Conservation (phyloP, 2,888 invertebrate genomes). For the Philereme transversata region DNA sequence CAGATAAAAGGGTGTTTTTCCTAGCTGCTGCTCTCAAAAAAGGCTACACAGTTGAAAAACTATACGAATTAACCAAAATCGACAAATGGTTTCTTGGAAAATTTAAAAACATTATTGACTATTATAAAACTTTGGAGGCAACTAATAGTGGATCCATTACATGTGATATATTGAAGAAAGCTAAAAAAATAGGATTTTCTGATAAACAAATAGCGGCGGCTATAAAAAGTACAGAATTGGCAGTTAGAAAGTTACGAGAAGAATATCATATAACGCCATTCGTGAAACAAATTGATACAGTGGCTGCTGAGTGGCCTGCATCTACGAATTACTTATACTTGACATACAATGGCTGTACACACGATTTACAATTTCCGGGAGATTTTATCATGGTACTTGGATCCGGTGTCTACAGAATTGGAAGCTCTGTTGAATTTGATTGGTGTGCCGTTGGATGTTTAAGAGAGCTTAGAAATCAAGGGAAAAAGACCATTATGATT, state of each 20-base stretch:
- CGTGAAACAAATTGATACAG: slow-evolving; percentile 99
- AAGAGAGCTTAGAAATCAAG: slow-evolving; percentile 93
- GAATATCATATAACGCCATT: slow-evolving; percentile 91
- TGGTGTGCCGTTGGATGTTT: slow-evolving; percentile 99
- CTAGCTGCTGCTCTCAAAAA: slow-evolving; percentile 95
- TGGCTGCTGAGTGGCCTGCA: slow-evolving; percentile 99
- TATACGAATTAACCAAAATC: slow-evolving; percentile 97
- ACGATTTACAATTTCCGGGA: slow-evolving; percentile 93
- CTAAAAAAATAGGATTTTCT: slow-evolving; percentile 97
- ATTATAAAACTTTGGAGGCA: slow-evolving; percentile 87
- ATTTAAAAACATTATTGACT: slow-evolving; percentile 95
- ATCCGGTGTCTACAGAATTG: slow-evolving; percentile 98
- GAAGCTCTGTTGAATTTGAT: slow-evolving; percentile 99
- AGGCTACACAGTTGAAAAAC: slow-evolving; percentile 91
- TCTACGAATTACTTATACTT: slow-evolving; percentile 99
- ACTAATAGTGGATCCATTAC: slow-evolving; percentile 86
- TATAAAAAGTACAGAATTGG: slow-evolving; percentile 94
- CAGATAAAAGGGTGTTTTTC: slow-evolving; percentile 98
- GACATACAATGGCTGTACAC: slow-evolving; percentile 95
- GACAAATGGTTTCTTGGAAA: slow-evolving; percentile 98
- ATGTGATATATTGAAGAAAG: slow-evolving; percentile 86
- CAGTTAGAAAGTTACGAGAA: slow-evolving; percentile 89
- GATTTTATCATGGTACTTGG: slow-evolving; percentile 95
- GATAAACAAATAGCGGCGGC: slow-evolving; percentile 97
- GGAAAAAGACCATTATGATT: slow-evolving; percentile 97